Percentiles rank a stretch among this genome's conserved stretches.
These are phyloP conservation scores for Betta splendens DNA, from an alignment of 2,797 vertebrate species.

Conservation along the genomic window DNA sequence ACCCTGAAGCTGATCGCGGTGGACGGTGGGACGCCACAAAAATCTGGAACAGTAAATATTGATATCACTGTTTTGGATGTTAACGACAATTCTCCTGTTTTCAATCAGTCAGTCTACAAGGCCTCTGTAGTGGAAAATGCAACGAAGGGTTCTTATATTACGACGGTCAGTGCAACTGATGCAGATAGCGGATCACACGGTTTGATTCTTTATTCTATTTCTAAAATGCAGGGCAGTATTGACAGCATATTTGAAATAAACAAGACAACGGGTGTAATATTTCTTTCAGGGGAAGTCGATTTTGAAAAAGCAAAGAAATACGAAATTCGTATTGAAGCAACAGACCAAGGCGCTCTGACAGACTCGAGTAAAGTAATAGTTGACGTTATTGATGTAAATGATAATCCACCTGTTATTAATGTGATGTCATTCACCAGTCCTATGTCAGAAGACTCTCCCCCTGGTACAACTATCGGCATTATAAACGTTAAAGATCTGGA, in stretches of 20 bases:
- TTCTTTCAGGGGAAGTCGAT: constrained; percentile 22
- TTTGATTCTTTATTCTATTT: constrained; percentile 24
- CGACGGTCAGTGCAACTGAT: constrained; percentile 50
- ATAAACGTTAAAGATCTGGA: constrained; percentile 55
- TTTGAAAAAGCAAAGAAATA: constrained; percentile 46
- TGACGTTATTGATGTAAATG: constrained; percentile 47
- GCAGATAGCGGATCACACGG: constrained; percentile 47
- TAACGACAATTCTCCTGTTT: constrained; percentile 61
- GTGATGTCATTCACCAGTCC: constrained; percentile 51
- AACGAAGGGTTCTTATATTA: neutral
- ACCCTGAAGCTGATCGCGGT: constrained; percentile 56
- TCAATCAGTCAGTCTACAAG: constrained; percentile 57
- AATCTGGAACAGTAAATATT: constrained; percentile 59
- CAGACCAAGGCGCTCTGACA: constrained; percentile 43
- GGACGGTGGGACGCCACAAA: constrained; percentile 61
- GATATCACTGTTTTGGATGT: constrained; percentile 44
- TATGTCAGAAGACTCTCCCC: constrained; percentile 38
- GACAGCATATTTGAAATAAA: constrained; percentile 25
- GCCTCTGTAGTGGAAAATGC: constrained; percentile 46
- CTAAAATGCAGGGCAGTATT: constrained; percentile 5
- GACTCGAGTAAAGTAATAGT: constrained; percentile 40
- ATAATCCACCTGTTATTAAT: constrained; percentile 34
- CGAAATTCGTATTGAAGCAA: constrained; percentile 48
- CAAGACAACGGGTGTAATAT: constrained; percentile 15
- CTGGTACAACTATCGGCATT: constrained; percentile 44